A percentile compares a stretch with the other conserved stretches of the same genome.
Evolutionary conservation across 2,113 vertebrate genomes (phyloP).

Genomic region (Calonectris borealis): DNA sequence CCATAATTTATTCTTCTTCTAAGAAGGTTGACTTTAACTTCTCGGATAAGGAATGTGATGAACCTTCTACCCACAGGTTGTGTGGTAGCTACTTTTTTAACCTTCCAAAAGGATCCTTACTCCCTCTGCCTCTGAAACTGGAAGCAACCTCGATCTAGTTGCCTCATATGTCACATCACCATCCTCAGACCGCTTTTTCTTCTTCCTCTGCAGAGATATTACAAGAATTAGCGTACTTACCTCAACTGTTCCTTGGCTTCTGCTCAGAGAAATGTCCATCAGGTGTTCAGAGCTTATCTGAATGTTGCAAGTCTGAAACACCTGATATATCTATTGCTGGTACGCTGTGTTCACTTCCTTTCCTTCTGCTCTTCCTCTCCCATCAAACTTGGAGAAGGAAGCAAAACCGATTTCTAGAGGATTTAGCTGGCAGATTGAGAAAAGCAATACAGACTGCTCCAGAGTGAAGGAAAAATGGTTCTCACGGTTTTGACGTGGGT

Average conservation of each 20-base stretch:
- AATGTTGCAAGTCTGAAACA: background rate
- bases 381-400: background rate
- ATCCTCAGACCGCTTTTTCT: background rate
- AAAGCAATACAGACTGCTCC: background rate
- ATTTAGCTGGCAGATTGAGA: background rate
- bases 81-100: background rate
- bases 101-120: background rate
- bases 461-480: background rate
- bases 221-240: background rate
- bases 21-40: background rate
- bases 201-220: background rate
- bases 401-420: background rate
- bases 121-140: background rate
- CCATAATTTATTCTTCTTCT: background rate
- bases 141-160: background rate
- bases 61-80: background rate
- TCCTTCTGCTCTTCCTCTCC: background rate
- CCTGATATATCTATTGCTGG: background rate
- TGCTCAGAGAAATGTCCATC: background rate
- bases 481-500: background rate
- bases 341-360: background rate
- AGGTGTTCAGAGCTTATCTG: background rate
- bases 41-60: background rate
- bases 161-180: background rate
- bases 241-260: background rate